Evolutionary conservation across 1,140 invertebrate species (phyloP), one percentile per base, ranked within the genome.

Genomic region (Temnothorax curvispinosus): DNA sequence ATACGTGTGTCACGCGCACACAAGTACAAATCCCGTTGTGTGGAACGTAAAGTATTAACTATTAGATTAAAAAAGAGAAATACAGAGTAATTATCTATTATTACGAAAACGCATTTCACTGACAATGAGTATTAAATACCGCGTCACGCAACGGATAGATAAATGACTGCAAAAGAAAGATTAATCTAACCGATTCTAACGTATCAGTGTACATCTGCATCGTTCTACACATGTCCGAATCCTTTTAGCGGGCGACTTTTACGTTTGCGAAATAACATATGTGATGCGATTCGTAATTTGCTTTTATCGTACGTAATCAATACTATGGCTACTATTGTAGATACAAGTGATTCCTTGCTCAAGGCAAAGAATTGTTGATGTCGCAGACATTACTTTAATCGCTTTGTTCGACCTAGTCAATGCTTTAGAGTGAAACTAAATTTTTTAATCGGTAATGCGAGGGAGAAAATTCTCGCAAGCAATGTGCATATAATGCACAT

Each of bases 1-100:
- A 38, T 9, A 21, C 13, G 4, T 72, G 44, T 71, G 8, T 38
- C n/a, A 50, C 6, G 13, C 7, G 47, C 21, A n/a, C 38, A 56
- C 47, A 56, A 72, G 78, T 81, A 72, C 78, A 81, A 81, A 81
- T 81, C 69, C 13, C 18, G 64, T 71, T 81, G 64, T 65, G 21
- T 32, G 21, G 72, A 81, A 56, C 15, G 21, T 58, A 2, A 71
- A 71, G 38, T 71, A 81, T 71, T 56, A 56, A 69, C 54, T 41
- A 13, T 71, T 56, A 72, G 13, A 44, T 72, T 27, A 72, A 62
- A 32, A 78, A 21, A n/a, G 3, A 78, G 11, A 62, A 65, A 7
- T 77, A 32, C 5, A 64, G 58, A 15, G 41, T 78, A 32, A 27
- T 81, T 81, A 44, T 35, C 9, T 78, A 41, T 75, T 64, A 72